phyloP scores from a whole-genome alignment of 2,113 vertebrate species.

The Columba livia region DNA sequence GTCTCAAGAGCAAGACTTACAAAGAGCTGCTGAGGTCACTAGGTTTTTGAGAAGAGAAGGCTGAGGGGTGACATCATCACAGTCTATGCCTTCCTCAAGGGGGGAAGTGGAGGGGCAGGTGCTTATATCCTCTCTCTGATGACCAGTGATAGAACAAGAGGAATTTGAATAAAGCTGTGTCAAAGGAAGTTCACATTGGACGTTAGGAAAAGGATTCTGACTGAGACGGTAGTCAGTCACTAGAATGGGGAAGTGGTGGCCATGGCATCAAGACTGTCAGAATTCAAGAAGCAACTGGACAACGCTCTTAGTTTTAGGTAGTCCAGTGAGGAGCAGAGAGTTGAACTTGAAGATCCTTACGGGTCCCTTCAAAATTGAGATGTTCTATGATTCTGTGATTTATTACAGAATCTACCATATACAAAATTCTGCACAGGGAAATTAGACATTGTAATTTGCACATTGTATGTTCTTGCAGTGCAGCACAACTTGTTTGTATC shows the following conservation, averaged over 20 bases:
- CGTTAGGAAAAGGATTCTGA: background rate
- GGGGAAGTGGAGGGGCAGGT: fast-evolving
- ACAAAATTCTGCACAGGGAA: background rate
- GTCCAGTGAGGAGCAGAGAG: background rate
- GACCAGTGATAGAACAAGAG: background rate
- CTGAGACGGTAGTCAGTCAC: fast-evolving
- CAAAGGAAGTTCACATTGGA: background rate
- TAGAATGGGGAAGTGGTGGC: background rate
- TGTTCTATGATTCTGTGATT: background rate
- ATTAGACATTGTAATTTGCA: background rate
- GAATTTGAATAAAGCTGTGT: background rate
- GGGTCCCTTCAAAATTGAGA: too few species aligned
- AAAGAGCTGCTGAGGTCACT: background rate
- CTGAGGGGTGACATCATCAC: background rate
- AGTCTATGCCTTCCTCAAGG: background rate
- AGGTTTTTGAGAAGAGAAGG: background rate
- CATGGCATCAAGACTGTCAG: background rate
- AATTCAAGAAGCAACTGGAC: background rate
- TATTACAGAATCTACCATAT: background rate
- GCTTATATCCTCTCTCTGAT: background rate
- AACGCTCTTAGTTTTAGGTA: background rate
- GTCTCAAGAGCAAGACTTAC: background rate
- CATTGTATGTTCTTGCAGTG: background rate
- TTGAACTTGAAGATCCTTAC: background rate
- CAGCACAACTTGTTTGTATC: background rate